These are phyloP conservation scores for Procambarus virginalis DNA, from an alignment of 1,140 invertebrate species.

Conservation along the genomic window DNA sequence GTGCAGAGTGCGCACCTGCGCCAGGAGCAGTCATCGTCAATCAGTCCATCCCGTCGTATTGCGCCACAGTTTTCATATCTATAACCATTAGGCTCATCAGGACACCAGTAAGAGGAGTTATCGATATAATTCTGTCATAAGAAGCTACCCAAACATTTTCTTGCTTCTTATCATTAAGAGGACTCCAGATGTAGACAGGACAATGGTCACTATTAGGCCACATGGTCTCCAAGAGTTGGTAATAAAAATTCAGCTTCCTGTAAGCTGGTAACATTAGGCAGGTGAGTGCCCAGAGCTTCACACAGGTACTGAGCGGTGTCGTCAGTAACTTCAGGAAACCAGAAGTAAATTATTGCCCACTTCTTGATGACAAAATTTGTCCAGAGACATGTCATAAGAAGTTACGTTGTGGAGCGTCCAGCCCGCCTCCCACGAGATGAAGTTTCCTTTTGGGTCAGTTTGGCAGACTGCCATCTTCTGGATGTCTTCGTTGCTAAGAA, in stretches of 20 bases:
- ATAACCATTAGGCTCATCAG: constrained; percentile 60
- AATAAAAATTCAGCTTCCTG: neutral
- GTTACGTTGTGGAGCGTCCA: constrained; percentile 31
- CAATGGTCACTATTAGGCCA: constrained; percentile 14
- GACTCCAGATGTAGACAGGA: constrained; percentile 17
- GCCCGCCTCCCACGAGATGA: constrained; percentile 41
- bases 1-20: constrained; percentile 51
- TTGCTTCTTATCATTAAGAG: constrained; percentile 23
- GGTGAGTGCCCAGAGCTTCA: constrained; percentile 35
- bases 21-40: constrained; percentile 57
- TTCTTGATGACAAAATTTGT: neutral
- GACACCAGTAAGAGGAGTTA: constrained; percentile 32
- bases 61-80: constrained; percentile 60
- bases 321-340: constrained; percentile 28
- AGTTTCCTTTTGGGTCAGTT: constrained; percentile 24
- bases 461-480: constrained; percentile 10
- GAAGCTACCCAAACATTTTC: constrained; percentile 31
- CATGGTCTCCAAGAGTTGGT: neutral
- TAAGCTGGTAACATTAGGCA: constrained; percentile 1
- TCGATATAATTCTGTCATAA: constrained; percentile 3
- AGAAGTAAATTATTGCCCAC: constrained; percentile 35
- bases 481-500: constrained; percentile 33
- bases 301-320: constrained; percentile 31
- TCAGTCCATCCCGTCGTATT: constrained; percentile 31
- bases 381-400: constrained; percentile 18